These are phyloP conservation scores for Lepas anatifera DNA, from an alignment of 2,888 invertebrate species.

Conservation along the genomic window DNA sequence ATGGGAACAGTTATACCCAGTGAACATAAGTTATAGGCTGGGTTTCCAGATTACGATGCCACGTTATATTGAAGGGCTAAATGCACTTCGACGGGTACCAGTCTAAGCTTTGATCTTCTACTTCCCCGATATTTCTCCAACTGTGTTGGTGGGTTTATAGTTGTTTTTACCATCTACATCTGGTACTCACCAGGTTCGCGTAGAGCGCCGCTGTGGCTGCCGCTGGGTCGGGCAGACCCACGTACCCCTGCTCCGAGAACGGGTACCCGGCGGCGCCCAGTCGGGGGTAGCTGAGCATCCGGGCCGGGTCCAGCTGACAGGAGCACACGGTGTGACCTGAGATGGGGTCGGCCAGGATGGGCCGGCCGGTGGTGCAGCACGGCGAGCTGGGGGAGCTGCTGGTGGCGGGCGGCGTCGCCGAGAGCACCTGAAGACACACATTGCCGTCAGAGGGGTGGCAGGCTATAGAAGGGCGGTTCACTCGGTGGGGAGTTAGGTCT, in stretches of 20 bases:
- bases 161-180: too few relatives aligned
- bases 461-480: too few relatives aligned
- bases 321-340: constrained; percentile 11
- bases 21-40: too few relatives aligned
- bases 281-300: constrained; percentile 7
- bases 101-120: too few relatives aligned
- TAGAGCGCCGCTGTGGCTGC: constrained; percentile 6
- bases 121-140: too few relatives aligned
- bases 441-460: too few relatives aligned
- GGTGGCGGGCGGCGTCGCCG: constrained; percentile 1
- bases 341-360: constrained; percentile 6
- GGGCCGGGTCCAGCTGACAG: constrained; percentile 7
- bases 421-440: not conserved
- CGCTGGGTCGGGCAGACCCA: not conserved
- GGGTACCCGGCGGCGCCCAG: not conserved
- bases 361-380: not conserved
- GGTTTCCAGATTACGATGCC: too few relatives aligned
- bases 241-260: constrained; percentile 2
- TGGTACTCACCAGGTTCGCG: constrained; percentile 4
- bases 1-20: too few relatives aligned
- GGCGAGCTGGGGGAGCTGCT: not conserved
- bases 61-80: too few relatives aligned
- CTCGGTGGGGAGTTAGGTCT: too few relatives aligned
- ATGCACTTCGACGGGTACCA: too few relatives aligned
- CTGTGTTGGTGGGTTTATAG: too few relatives aligned